phyloP scores from a whole-genome alignment of 2,113 vertebrate genomes.

The Daboia siamensis region DNA sequence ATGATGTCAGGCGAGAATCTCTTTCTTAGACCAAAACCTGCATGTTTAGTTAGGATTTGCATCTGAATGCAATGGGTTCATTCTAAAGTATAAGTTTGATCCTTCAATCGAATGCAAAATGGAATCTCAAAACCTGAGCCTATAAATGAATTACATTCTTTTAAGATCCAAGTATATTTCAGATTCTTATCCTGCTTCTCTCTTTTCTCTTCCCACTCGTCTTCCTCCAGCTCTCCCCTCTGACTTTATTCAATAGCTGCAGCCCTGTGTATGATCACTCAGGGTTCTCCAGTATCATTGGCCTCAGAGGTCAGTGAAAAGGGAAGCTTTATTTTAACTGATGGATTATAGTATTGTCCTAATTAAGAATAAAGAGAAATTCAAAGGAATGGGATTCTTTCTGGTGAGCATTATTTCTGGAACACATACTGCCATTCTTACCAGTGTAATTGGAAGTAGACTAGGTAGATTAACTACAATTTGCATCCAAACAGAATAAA shows the following conservation, averaged over 20 bases:
- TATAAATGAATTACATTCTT: not conserved
- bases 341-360: not conserved
- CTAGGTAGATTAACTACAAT: no score
- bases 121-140: no score
- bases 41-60: no score
- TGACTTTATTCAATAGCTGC: not conserved
- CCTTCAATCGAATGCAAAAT: no score
- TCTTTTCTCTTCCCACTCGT: not conserved
- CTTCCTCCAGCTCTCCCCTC: not conserved
- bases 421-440: no score
- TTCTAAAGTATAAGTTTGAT: no score
- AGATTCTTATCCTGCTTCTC: not conserved
- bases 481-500: no score
- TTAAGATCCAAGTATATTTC: not conserved
- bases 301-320: not conserved
- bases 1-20: no score
- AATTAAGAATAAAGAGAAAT: not conserved
- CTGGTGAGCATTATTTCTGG: no score
- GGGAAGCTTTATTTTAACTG: not conserved
- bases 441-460: no score
- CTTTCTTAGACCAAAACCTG: no score
- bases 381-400: not conserved
- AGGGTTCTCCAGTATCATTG: conserved; percentile 8
- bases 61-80: no score
- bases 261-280: not conserved